A percentile compares a stretch with the other conserved stretches of the same genome.
Evolutionary conservation across 2,888 invertebrate genomes (phyloP).

Genomic region (Tiliacea aurago): DNA sequence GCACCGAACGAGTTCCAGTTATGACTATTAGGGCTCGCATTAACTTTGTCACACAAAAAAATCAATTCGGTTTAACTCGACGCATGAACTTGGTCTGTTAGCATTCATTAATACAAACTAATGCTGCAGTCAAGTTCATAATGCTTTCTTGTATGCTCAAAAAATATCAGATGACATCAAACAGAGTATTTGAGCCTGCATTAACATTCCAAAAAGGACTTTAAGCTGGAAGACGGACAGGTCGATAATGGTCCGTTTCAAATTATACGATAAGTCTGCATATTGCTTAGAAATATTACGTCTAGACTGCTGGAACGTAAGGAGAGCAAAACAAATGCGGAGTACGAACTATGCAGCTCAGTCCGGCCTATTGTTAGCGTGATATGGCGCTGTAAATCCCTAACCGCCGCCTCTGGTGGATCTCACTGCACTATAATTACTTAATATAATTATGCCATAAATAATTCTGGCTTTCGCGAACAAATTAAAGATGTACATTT

Average conservation of each 20-base stretch:
- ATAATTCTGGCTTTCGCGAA: slow-evolving; percentile 74
- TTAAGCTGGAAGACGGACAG: slow-evolving; percentile 21
- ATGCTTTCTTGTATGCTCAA: slow-evolving; percentile 21
- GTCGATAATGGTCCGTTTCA: slow-evolving; percentile 61
- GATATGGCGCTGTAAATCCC: slow-evolving; percentile 83
- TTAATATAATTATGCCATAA: slow-evolving; percentile 84
- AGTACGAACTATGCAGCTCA: slow-evolving; percentile 74
- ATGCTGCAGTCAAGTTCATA: slow-evolving; percentile 18
- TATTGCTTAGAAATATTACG: slow-evolving; percentile 85
- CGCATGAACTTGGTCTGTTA: slow-evolving; percentile 35
- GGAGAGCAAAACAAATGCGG: slow-evolving; percentile 82
- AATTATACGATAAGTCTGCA: slow-evolving; percentile 77
- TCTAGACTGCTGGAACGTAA: slow-evolving; percentile 88
- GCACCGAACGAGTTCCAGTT: slow-evolving; percentile 61
- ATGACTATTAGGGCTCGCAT: slow-evolving; percentile 59
- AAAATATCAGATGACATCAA: slow-evolving; percentile 46
- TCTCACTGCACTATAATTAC: slow-evolving; percentile 80
- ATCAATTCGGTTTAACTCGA: slow-evolving; percentile 23
- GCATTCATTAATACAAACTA: slow-evolving; percentile 46
- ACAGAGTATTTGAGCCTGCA: slow-evolving; percentile 24
- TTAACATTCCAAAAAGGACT: slow-evolving; percentile 36
- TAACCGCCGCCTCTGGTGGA: slow-evolving; percentile 75
- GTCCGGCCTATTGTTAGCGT: slow-evolving; percentile 88
- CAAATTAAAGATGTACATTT: slow-evolving; percentile 71
- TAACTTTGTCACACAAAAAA: slow-evolving; percentile 58